These are phyloP conservation scores for Mercenaria mercenaria DNA, from an alignment of 1,140 invertebrate genomes.

Conservation along the genomic window DNA sequence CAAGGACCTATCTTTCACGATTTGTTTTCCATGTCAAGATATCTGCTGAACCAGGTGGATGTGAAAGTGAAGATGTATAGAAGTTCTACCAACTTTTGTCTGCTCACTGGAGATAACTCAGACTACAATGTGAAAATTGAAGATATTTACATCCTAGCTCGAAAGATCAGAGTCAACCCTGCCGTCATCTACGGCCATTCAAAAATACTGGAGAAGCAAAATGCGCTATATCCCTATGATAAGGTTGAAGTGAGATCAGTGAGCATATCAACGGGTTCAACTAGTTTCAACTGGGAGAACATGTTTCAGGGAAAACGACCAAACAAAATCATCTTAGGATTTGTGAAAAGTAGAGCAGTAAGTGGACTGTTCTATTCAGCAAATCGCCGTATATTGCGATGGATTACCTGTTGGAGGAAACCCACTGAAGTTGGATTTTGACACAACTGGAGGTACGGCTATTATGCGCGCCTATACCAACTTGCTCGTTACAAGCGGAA, in stretches of 20 bases:
- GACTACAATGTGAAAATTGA: conserved; percentile 18
- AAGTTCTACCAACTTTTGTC: no score
- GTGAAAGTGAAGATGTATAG: no score
- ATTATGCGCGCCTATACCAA: conserved; percentile 25
- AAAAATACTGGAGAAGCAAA: neutral
- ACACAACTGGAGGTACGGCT: neutral
- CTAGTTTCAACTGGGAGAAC: no score
- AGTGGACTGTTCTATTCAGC: neutral
- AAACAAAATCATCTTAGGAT: no score
- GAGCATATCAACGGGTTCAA: no score
- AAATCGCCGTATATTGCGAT: conserved; percentile 24
- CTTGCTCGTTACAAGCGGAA: neutral
- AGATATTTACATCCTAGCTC: conserved; percentile 25
- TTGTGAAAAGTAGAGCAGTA: neutral
- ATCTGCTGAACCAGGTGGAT: no score
- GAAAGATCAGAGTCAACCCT: conserved; percentile 45
- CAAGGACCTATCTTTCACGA: no score
- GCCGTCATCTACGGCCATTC: no score
- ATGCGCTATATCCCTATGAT: no score
- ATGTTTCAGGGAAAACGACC: no score
- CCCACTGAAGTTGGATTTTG: neutral
- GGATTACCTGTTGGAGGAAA: neutral
- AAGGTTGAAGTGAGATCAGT: no score
- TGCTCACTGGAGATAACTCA: neutral
- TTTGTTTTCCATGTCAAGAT: no score